Base-by-base conservation (phyloP, 1,140 invertebrate genomes). In the Diorhabda carinulata region DNA sequence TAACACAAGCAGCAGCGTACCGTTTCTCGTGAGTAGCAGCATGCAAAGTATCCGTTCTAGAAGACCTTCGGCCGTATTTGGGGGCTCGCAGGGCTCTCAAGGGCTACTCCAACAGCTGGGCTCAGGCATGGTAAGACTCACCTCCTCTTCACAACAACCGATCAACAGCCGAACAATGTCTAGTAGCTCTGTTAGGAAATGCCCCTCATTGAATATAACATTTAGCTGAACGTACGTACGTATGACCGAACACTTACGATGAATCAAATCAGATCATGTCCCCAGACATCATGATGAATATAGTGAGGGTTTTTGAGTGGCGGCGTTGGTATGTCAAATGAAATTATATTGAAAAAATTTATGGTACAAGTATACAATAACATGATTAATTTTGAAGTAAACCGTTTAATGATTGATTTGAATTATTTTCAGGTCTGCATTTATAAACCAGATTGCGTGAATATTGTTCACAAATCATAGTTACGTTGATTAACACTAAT, bases 51-150 rank as follows among this genome's bases (percentile, higher is more conserved):
- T 94, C 80, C 86, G 91, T 41, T 91, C 91, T 60, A 86, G 92
- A 2, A 86, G 92, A n/a, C 89, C 91, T 3, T 91, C 89, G 9
- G 87, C 88, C 3, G 86, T 88, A 80, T 77, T 85, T 70, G 83
- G 78, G 83, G 81, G 87, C 81, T 88, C 89, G 63, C 89, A 89
- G 76, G 88, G 90, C 74, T 88, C 68, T 45, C 73, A 71, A 69
- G 91, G 91, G 56, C 83, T 94, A 44, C 83, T 94, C 67, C 91
- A 93, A 77, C 91, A 93, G 81, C 84, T 94, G 81, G 91, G 92
- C 86, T 89, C 89, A 82, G 92, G 92, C 85, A 91, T 92, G 89
- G 91, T 92, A 90, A 91, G 90, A 89, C 88, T 88, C 86, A 88
- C 89, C 83, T 86, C 85, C 87, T 86, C 83, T 81, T 83, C 83